Conservation (phyloP, 2,113 vertebrate genomes). For the Halichoeres trimaculatus region DNA sequence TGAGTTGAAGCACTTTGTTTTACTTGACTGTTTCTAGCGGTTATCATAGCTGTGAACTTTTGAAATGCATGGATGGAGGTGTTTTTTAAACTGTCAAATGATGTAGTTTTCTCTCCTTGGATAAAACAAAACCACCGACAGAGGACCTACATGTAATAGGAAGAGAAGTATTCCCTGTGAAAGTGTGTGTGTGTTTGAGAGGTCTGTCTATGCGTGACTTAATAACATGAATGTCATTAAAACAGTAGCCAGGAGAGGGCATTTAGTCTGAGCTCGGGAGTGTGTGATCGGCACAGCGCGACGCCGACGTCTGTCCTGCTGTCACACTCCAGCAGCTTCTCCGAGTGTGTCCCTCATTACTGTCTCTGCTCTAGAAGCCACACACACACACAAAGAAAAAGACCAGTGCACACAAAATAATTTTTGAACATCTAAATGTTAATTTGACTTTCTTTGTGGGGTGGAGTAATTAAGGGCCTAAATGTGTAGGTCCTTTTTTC, state of each 20-base stretch:
- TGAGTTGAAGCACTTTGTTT: not conserved
- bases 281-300: constrained; percentile 65
- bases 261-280: constrained; percentile 53
- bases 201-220: constrained; percentile 28
- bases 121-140: constrained; percentile 1
- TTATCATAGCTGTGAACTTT: not conserved
- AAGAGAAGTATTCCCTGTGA: not conserved
- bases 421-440: constrained; percentile 73
- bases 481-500: constrained; percentile 39
- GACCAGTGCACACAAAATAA: constrained; percentile 47
- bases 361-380: constrained; percentile 18
- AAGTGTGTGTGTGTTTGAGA: constrained; percentile 12
- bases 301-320: constrained; percentile 65
- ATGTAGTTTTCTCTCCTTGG: constrained; percentile 8
- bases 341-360: constrained; percentile 66
- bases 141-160: not conserved
- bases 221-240: constrained; percentile 61
- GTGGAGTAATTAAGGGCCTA: constrained; percentile 62
- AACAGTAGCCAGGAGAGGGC: constrained; percentile 59
- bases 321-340: constrained; percentile 57
- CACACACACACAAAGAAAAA: constrained; percentile 18
- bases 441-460: constrained; percentile 68
- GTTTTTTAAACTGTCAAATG: constrained; percentile 2
- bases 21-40: not conserved
- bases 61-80: constrained; percentile 1